phyloP scores from a whole-genome alignment of 2,113 vertebrate genomes.

The Sitta europaea region DNA sequence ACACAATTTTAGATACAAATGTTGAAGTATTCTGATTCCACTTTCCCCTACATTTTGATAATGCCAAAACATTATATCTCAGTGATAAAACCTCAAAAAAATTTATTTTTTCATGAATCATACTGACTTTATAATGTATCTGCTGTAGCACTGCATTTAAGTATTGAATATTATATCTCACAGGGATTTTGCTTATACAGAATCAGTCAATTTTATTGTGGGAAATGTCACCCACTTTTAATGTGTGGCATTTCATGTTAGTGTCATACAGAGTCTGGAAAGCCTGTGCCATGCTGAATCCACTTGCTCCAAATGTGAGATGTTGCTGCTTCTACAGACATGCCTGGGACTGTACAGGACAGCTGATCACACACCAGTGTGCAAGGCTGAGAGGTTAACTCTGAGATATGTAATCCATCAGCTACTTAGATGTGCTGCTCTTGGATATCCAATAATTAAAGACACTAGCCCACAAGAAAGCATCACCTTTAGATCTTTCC shows the following conservation, averaged over 20 bases:
- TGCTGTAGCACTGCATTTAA: not conserved
- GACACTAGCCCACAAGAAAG: not conserved
- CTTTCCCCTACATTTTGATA: constrained; percentile 34
- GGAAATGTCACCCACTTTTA: not conserved
- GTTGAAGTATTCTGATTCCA: not conserved
- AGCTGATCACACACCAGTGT: not conserved
- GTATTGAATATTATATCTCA: not conserved
- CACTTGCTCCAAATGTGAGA: not conserved
- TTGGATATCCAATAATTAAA: not conserved
- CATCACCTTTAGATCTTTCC: not conserved
- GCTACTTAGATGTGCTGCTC: not conserved
- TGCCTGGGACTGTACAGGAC: not conserved
- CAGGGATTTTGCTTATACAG: not conserved
- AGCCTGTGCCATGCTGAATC: not conserved
- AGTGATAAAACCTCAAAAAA: not conserved
- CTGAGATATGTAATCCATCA: not conserved
- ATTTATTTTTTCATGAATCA: constrained; percentile 46
- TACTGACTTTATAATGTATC: not conserved
- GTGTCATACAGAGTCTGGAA: not conserved
- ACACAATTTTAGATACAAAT: constrained; percentile 8
- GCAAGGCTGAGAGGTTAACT: not conserved
- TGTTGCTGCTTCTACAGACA: not conserved
- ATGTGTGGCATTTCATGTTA: not conserved
- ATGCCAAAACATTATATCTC: constrained; percentile 4
- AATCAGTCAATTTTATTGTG: not conserved